These are phyloP conservation scores for Listrodromus nycthemerus DNA, from an alignment of 2,888 invertebrate genomes.

Conservation along the genomic window DNA sequence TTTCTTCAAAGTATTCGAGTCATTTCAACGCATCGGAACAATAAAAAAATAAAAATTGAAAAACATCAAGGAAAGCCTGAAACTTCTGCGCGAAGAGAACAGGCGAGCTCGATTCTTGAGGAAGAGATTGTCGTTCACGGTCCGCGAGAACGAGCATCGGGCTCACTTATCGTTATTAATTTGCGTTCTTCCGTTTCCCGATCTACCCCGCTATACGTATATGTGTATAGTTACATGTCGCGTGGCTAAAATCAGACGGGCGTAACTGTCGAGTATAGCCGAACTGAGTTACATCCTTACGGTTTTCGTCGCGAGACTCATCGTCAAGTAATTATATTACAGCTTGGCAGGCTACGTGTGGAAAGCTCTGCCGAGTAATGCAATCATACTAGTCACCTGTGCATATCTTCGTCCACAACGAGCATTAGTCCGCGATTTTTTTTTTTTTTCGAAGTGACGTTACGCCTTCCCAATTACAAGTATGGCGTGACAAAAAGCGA, in stretches of 20 bases:
- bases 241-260: no score
- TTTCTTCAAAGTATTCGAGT: background rate
- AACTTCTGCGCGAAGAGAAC: background rate
- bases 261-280: no score
- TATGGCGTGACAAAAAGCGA: slow-evolving; percentile 69
- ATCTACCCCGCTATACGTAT: slow-evolving; percentile 13
- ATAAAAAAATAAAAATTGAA: background rate
- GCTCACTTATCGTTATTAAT: slow-evolving; percentile 45
- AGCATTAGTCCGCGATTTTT: background rate
- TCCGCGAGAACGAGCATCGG: slow-evolving; percentile 31
- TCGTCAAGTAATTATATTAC: background rate
- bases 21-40: no score
- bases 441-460: slow-evolving; percentile 49
- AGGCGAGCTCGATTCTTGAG: slow-evolving; percentile 7
- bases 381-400: slow-evolving; percentile 7
- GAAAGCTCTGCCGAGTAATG: slow-evolving; percentile 32
- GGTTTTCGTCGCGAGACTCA: no score
- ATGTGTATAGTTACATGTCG: background rate
- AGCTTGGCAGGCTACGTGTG: background rate
- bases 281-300: no score
- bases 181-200: slow-evolving; percentile 40
- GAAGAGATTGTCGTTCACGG: slow-evolving; percentile 45
- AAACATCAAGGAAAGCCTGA: background rate
- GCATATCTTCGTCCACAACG: background rate
- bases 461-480: slow-evolving; percentile 64